Percentiles rank a stretch among this genome's conserved stretches.
Evolutionary conservation across 2,888 invertebrate species (phyloP).

Genomic region (Eretmocerus hayati): DNA sequence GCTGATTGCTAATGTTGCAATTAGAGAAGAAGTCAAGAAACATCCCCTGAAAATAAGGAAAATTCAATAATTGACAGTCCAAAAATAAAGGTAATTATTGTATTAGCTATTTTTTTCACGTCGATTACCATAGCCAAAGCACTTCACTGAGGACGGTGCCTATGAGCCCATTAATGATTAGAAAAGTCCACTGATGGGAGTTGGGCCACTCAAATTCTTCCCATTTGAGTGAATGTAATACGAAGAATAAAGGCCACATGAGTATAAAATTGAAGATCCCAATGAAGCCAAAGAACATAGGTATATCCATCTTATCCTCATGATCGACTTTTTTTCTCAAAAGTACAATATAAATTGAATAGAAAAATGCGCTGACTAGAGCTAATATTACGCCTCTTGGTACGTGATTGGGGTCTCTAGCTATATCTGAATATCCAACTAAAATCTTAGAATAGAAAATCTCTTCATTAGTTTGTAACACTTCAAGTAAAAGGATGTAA

Average conservation of each 20-base stretch:
- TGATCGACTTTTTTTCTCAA: conserved; percentile 80
- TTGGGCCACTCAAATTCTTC: conserved; percentile 84
- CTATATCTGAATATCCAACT: conserved; percentile 68
- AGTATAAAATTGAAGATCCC: conserved; percentile 84
- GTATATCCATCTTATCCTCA: conserved; percentile 90
- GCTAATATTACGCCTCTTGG: conserved; percentile 75
- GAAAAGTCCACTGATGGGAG: conserved; percentile 68
- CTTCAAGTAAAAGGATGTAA: too few relatives aligned
- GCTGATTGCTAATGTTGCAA: conserved; percentile 80
- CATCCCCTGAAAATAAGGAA: conserved; percentile 66
- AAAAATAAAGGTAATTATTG: too few relatives aligned
- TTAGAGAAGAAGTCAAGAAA: conserved; percentile 83
- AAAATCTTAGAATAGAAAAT: conserved; percentile 56
- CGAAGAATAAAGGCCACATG: conserved; percentile 84
- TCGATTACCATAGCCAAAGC: conserved; percentile 76
- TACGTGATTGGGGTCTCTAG: conserved; percentile 58
- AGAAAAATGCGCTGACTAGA: conserved; percentile 79
- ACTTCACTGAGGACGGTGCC: conserved; percentile 89
- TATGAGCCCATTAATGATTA: conserved; percentile 79
- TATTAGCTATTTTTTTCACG: too few relatives aligned
- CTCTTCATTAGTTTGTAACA: too few relatives aligned
- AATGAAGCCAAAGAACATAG: conserved; percentile 93
- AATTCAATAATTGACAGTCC: background rate
- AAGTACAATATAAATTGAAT: conserved; percentile 84
- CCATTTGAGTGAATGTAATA: conserved; percentile 72